phyloP scores from a whole-genome alignment of 2,797 vertebrate species.

The Eulemur coronatus region DNA sequence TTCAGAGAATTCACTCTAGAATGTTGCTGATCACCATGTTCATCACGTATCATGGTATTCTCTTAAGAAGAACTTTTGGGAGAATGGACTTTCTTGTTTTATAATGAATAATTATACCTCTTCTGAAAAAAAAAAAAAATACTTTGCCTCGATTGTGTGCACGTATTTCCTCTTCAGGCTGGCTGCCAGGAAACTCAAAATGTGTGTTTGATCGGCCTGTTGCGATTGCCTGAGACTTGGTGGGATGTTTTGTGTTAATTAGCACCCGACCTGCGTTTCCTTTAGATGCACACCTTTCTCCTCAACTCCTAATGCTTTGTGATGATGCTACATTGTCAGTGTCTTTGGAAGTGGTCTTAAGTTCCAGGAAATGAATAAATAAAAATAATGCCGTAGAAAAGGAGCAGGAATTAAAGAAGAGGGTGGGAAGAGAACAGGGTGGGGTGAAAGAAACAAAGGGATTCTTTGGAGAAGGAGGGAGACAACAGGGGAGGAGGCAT shows the following conservation, averaged over 20 bases:
- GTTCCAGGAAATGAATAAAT: background rate
- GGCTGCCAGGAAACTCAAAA: background rate
- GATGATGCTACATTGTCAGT: background rate
- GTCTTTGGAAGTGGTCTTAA: background rate
- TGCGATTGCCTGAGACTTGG: accelerated
- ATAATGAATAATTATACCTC: background rate
- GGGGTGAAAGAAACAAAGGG: background rate
- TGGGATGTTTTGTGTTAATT: background rate
- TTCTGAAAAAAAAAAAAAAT: background rate
- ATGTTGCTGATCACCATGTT: background rate
- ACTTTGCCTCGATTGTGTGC: background rate
- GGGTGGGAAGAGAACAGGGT: background rate
- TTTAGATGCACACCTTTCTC: background rate
- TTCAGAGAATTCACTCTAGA: background rate
- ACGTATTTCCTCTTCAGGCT: accelerated
- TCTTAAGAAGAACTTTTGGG: background rate
- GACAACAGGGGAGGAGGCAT: background rate
- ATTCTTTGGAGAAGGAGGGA: background rate
- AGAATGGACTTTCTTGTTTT: background rate
- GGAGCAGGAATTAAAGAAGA: background rate
- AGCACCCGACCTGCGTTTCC: accelerated
- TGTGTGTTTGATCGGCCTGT: background rate
- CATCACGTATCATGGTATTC: background rate
- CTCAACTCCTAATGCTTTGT: background rate
- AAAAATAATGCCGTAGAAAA: too few species aligned